Percentiles rank a stretch among this genome's conserved stretches.
Conservation (phyloP, 2,888 invertebrate species). For the Sarcophaga subvicina region DNA sequence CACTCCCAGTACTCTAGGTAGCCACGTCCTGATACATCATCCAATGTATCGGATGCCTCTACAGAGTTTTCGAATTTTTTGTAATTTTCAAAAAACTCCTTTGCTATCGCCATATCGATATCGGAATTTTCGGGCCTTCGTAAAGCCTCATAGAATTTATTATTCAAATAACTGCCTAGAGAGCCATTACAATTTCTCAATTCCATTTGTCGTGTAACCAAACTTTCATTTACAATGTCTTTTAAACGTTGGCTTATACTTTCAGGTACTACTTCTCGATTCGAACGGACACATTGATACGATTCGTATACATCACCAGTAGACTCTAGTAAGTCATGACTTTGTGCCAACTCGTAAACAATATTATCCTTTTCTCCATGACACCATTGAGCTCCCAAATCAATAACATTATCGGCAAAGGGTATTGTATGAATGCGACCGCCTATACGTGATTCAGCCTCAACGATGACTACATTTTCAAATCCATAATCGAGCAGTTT, state of each 20-base stretch:
- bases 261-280: constrained; percentile 80
- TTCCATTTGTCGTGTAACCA: constrained; percentile 79
- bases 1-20: constrained; percentile 86
- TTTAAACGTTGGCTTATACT: constrained; percentile 80
- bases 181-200: constrained; percentile 78
- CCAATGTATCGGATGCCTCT: constrained; percentile 86
- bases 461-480: constrained; percentile 84
- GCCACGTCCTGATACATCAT: constrained; percentile 86
- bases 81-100: constrained; percentile 85
- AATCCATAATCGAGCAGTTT: constrained; percentile 81
- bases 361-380: constrained; percentile 82
- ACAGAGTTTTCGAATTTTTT: constrained; percentile 82
- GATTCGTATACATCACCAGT: constrained; percentile 79
- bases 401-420: constrained; percentile 83
- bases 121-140: constrained; percentile 79
- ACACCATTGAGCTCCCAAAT: constrained; percentile 81
- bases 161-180: constrained; percentile 79
- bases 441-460: constrained; percentile 86
- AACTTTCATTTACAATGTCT: constrained; percentile 81
- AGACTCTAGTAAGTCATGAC: constrained; percentile 78
- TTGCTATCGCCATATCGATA: constrained; percentile 81
- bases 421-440: constrained; percentile 84
- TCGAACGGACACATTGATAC: constrained; percentile 79
- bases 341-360: constrained; percentile 77
- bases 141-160: constrained; percentile 77